Conservation (phyloP, 92 coral and sea anemone genomes). For the Pocillopora meandrina region DNA sequence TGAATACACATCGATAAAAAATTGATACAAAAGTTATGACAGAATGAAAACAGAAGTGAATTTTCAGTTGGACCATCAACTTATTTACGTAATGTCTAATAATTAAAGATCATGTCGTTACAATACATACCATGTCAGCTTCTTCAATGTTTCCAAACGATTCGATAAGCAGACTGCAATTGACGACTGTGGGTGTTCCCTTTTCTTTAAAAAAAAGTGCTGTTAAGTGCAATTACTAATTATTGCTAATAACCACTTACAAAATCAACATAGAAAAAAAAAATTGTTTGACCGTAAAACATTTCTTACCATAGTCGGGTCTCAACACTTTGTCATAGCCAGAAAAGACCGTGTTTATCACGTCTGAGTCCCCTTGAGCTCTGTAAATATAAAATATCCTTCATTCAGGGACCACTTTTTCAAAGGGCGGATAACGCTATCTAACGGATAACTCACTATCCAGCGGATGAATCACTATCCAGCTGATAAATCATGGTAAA, state of each 20-base stretch:
- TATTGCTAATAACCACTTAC: no score
- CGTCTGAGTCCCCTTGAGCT: neutral
- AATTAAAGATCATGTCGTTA: no score
- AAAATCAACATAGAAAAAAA: neutral
- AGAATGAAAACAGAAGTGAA: no score
- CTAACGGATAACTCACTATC: neutral
- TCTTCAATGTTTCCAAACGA: slow-evolving; percentile 71
- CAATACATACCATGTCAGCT: slow-evolving; percentile 56
- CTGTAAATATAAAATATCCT: neutral
- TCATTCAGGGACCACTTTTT: neutral
- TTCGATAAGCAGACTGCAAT: slow-evolving; percentile 34
- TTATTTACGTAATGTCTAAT: no score
- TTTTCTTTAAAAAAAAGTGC: neutral
- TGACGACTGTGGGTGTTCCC: slow-evolving; percentile 1
- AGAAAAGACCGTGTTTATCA: neutral
- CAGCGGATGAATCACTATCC: no score
- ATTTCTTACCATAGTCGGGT: slow-evolving; percentile 13
- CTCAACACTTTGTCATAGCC: slow-evolving; percentile 12
- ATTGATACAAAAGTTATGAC: no score
- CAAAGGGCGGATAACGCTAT: neutral
- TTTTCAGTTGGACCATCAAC: no score
- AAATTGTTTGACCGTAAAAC: no score
- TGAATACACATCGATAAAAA: no score
- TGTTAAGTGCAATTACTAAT: neutral
- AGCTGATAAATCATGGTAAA: no score